Conservation (phyloP, 2,113 vertebrate species). For the Equus quagga region DNA sequence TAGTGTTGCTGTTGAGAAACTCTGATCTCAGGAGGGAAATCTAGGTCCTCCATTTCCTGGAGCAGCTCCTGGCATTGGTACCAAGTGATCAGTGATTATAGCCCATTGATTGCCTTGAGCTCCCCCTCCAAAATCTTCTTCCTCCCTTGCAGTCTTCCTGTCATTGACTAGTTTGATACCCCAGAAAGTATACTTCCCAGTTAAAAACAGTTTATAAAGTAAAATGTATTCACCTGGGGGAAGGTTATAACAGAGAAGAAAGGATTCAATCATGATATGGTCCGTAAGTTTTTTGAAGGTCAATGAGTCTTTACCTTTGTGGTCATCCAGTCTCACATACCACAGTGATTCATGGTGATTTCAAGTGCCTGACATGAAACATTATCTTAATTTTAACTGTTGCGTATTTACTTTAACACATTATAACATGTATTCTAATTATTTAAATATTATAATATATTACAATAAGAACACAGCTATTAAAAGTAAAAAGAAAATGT, state of each 20-base stretch:
- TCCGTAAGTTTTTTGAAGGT: not conserved
- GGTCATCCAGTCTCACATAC: not conserved
- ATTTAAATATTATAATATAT: not conserved
- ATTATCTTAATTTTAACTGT: not conserved
- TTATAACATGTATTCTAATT: not conserved
- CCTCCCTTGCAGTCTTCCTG: not conserved
- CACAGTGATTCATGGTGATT: not conserved
- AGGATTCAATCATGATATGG: not conserved
- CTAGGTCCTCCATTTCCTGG: not conserved
- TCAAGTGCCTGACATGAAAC: not conserved
- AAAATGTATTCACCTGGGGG: not conserved
- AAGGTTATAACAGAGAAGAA: not conserved
- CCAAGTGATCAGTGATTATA: not conserved
- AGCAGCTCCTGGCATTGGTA: not conserved
- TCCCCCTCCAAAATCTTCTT: not conserved
- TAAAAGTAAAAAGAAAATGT: not conserved
- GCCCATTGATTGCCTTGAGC: not conserved
- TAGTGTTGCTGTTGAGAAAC: not conserved
- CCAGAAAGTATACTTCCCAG: not conserved
- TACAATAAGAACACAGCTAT: not conserved
- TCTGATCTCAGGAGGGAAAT: not conserved
- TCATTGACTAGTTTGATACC: not conserved
- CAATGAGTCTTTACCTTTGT: not conserved
- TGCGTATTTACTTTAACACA: not conserved
- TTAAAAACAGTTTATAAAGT: not conserved